These are phyloP conservation scores for Epizoanthus stellaris DNA, from an alignment of 92 coral and sea anemone genomes.

Conservation along the genomic window DNA sequence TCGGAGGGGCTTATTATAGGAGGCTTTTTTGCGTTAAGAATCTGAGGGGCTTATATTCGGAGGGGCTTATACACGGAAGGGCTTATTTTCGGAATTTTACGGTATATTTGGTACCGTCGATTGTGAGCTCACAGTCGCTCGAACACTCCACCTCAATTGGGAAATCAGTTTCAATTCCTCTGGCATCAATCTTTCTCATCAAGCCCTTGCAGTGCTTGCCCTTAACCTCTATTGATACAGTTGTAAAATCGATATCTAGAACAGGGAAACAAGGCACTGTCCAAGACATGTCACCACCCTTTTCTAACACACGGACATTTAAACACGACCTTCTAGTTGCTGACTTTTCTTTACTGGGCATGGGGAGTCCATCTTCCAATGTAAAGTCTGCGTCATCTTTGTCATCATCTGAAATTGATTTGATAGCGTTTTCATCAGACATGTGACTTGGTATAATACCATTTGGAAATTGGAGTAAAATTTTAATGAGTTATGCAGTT, in stretches of 20 bases:
- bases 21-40: too few species aligned
- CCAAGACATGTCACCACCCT: constrained; percentile 34
- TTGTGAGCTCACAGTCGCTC: constrained; percentile 40
- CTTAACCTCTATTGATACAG: constrained; percentile 7
- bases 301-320: constrained; percentile 11
- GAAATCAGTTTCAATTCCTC: background rate
- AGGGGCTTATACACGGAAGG: too few species aligned
- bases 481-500: too few species aligned
- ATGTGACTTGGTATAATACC: background rate
- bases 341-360: background rate
- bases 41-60: too few species aligned
- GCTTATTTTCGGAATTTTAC: too few species aligned
- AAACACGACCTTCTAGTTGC: background rate
- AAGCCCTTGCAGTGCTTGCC: constrained; percentile 34
- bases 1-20: too few species aligned
- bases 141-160: background rate
- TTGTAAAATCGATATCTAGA: constrained; percentile 27
- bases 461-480: background rate
- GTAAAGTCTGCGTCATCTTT: background rate
- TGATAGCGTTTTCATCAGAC: background rate
- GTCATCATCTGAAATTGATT: constrained; percentile 1
- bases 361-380: background rate
- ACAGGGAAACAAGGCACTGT: constrained; percentile 48
- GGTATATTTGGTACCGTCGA: constrained; percentile 8
- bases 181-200: constrained; percentile 21